These are phyloP conservation scores for Noctua pronuba DNA, from an alignment of 2,888 invertebrate species.

Conservation along the genomic window DNA sequence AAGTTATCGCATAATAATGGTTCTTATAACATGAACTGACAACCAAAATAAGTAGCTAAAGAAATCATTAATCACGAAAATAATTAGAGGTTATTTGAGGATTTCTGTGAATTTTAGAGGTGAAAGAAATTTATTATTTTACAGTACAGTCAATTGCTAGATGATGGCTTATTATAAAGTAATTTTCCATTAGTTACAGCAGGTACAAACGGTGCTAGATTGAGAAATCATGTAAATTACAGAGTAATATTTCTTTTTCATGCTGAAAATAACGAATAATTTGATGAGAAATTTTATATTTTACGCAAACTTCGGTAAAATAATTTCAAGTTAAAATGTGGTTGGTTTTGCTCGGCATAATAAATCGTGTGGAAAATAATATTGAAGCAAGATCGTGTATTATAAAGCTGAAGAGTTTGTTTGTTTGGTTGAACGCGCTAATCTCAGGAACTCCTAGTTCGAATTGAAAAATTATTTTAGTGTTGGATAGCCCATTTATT, in stretches of 20 bases:
- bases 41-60: slow-evolving; percentile 28
- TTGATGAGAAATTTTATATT: not conserved
- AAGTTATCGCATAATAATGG: not conserved
- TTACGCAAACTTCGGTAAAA: not conserved
- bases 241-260: not conserved
- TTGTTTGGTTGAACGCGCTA: too few species aligned
- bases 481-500: too few species aligned
- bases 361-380: not conserved
- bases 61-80: slow-evolving; percentile 49
- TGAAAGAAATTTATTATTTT: slow-evolving; percentile 24
- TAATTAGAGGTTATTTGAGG: slow-evolving; percentile 19
- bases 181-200: not conserved
- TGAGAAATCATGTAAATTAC: not conserved
- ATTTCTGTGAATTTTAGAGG: slow-evolving; percentile 21
- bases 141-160: not conserved
- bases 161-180: not conserved
- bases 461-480: too few species aligned
- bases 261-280: not conserved
- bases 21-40: not conserved
- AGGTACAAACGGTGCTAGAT: not conserved
- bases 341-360: not conserved
- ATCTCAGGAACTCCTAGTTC: too few species aligned
- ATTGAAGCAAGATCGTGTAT: not conserved
- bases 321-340: not conserved
- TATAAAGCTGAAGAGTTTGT: too few species aligned